These are phyloP conservation scores for Synergus gifuensis DNA, from an alignment of 2,888 invertebrate species.

Conservation along the genomic window DNA sequence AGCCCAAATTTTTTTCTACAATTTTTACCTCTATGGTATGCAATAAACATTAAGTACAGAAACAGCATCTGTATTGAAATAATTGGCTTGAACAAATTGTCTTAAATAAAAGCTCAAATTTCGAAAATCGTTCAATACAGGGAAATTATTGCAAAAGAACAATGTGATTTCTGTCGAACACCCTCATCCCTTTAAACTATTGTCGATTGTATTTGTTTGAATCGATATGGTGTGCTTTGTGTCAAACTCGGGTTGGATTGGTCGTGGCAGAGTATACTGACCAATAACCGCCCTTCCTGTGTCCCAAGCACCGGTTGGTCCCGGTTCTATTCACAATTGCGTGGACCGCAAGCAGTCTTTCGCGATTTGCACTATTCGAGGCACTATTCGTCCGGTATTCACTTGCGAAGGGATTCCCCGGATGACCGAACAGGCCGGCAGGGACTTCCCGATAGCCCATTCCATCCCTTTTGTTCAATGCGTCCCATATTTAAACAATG, in stretches of 20 bases:
- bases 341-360: conserved; percentile 30
- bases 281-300: conserved; percentile 35
- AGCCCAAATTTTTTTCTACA: too few species aligned
- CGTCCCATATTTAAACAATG: conserved; percentile 39
- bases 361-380: conserved; percentile 28
- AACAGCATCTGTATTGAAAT: too few species aligned
- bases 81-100: too few species aligned
- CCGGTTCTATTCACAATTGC: conserved; percentile 18
- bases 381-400: conserved; percentile 34
- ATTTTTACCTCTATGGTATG: too few species aligned
- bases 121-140: background rate
- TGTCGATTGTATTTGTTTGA: conserved; percentile 32
- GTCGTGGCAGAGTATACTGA: conserved; percentile 26
- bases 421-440: conserved; percentile 19
- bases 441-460: conserved; percentile 20
- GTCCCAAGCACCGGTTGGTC: background rate
- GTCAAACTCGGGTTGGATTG: background rate
- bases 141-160: background rate
- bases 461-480: conserved; percentile 19
- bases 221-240: conserved; percentile 27
- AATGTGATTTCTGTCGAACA: conserved; percentile 23
- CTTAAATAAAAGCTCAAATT: too few species aligned
- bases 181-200: conserved; percentile 10
- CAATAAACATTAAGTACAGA: too few species aligned
- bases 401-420: conserved; percentile 34